These are phyloP conservation scores for Phaethon lepturus DNA, from an alignment of 2,113 vertebrate genomes.

Conservation along the genomic window DNA sequence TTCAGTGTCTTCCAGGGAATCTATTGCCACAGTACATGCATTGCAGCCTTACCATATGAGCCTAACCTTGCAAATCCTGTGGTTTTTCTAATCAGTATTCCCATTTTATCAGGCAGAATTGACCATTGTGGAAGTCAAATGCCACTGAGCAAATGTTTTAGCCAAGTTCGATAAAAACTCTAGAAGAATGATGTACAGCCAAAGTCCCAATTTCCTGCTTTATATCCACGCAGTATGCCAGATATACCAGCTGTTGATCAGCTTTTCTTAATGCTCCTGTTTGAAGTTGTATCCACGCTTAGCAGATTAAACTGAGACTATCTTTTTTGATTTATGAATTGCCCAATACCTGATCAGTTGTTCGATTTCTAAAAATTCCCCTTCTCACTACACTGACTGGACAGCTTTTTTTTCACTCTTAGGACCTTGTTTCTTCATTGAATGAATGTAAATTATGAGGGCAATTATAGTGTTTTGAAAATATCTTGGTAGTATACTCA, in stretches of 20 bases:
- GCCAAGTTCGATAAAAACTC: not conserved
- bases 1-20: not conserved
- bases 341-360: not conserved
- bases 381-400: not conserved
- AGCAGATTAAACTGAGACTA: not conserved
- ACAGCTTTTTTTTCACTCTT: not conserved
- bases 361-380: not conserved
- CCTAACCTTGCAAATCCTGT: not conserved
- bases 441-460: not conserved
- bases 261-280: not conserved
- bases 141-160: not conserved
- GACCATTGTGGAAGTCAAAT: not conserved
- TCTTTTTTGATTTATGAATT: not conserved
- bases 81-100: fast-evolving
- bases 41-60: fast-evolving
- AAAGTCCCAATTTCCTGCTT: fast-evolving
- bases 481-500: not conserved
- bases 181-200: not conserved
- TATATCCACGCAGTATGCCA: fast-evolving
- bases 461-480: not conserved
- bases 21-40: not conserved
- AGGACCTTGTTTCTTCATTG: not conserved
- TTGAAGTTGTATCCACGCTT: fast-evolving
- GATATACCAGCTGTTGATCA: not conserved
- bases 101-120: not conserved